Evolutionary conservation across 2,113 vertebrate species (phyloP).

Genomic region (Thalassarche chlororhynchos): DNA sequence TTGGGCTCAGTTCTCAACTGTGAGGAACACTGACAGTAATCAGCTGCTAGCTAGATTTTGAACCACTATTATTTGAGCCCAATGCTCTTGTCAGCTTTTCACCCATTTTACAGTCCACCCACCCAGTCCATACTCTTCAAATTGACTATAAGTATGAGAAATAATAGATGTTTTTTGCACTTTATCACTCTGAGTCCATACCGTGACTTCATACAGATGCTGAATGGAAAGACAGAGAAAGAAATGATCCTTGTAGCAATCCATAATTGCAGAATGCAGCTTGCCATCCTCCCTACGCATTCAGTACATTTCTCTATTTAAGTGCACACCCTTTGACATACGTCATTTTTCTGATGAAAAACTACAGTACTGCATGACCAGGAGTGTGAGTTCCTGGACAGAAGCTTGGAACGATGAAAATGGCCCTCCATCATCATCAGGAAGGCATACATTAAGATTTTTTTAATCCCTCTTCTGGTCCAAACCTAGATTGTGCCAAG

Average conservation of each 20-base stretch:
- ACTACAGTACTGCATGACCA: background rate
- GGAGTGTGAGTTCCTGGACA: background rate
- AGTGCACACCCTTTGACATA: background rate
- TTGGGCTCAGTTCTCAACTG: background rate
- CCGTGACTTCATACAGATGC: background rate
- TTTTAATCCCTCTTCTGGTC: background rate
- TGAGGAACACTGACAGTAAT: background rate
- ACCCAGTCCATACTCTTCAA: background rate
- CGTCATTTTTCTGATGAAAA: background rate
- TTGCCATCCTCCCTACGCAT: background rate
- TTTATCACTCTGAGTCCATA: background rate
- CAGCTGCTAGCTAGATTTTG: background rate
- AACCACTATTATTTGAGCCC: background rate
- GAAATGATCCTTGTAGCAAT: background rate
- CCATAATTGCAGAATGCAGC: background rate
- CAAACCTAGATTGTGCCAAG: background rate
- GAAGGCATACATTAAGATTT: background rate
- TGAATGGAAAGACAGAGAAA: background rate
- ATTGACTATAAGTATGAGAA: background rate
- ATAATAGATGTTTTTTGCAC: background rate
- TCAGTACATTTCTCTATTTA: background rate
- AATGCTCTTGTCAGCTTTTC: background rate
- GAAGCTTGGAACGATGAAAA: background rate
- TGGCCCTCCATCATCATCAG: background rate
- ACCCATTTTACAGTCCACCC: background rate